Evolutionary conservation across 2,888 invertebrate genomes (phyloP), one percentile per base, ranked within the genome.

Genomic region (Matsumyia berberina): DNA sequence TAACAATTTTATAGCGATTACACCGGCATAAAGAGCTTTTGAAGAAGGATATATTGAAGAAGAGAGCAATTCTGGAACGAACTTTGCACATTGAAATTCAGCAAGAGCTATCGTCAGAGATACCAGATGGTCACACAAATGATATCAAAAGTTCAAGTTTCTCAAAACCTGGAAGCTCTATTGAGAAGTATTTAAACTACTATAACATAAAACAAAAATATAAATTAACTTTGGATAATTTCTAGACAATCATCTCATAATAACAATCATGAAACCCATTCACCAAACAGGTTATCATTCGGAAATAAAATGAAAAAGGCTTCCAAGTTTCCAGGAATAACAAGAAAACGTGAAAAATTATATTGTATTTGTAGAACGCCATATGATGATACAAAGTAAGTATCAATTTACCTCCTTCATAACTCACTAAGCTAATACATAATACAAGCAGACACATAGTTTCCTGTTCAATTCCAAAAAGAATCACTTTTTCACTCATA

Each of bases 311-410:
- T 29, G 3, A 85, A 66, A 17, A 67, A 86, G 87, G 17, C 81
- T 74, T 55, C 78, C 0, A 85, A 79, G 7, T 79, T 69, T 19
- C 66, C 85, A 6, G 69, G 73, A n/a, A 19, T 88, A 44, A 81
- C 87, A 57, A 95, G 89, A 69, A 91, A 95, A 89, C 96, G 96
- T 88, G 96, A 96, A 88, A 96, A 97, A 89, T 93, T 98, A 1
- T 96, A 97, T 89, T 99, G 99, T 90, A 93, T 97, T 67, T 99
- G 99, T 90, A 95, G 96, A 89, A 98, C 97, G 49, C 97, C 98
- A 3, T 99, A 99, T 90, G 98, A 99, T 91, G 97, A 97, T 89
- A 96, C 97, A 12, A 97, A 97, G 96, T 97, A 90, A 93, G 94
- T 69, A n/a, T n/a, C n/a, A n/a, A n/a, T 9, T 1, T 24, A 24